Percentiles rank a stretch among this genome's conserved stretches.
These are phyloP conservation scores for Calypte anna DNA, from an alignment of 2,113 vertebrate species.

Conservation along the genomic window DNA sequence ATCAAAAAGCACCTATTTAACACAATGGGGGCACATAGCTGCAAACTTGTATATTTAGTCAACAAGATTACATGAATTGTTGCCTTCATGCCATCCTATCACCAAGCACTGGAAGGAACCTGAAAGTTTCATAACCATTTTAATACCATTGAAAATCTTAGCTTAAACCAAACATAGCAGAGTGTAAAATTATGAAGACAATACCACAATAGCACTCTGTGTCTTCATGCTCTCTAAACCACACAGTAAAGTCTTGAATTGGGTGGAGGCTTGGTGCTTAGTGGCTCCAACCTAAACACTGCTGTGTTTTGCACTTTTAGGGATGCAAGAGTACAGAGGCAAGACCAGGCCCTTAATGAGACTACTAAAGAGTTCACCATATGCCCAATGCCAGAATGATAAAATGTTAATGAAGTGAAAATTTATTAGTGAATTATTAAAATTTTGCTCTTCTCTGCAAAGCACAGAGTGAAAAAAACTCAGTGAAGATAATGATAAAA, in stretches of 20 bases:
- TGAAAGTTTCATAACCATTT: background rate
- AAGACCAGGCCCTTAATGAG: conserved; percentile 38
- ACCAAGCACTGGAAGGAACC: background rate
- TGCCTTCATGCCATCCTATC: background rate
- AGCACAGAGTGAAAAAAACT: conserved; percentile 39
- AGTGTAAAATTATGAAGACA: background rate
- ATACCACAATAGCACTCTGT: background rate
- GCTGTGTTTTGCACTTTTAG: background rate
- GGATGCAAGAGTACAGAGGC: background rate
- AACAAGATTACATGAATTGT: background rate
- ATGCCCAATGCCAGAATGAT: conserved; percentile 56
- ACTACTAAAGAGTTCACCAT: conserved; percentile 48
- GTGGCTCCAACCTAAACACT: background rate
- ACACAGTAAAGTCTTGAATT: background rate
- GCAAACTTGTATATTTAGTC: background rate
- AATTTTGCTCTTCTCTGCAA: conserved; percentile 53
- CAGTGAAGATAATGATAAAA: conserved; percentile 50
- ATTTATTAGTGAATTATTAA: conserved; percentile 71
- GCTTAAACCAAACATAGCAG: background rate
- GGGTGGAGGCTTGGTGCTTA: background rate
- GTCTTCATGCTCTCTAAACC: background rate
- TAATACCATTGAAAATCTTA: background rate
- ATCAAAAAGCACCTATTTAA: background rate
- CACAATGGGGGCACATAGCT: background rate
- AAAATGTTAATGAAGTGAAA: conserved; percentile 69